Base-by-base conservation (phyloP, 2,888 invertebrate species). In the Agrilus mali region DNA sequence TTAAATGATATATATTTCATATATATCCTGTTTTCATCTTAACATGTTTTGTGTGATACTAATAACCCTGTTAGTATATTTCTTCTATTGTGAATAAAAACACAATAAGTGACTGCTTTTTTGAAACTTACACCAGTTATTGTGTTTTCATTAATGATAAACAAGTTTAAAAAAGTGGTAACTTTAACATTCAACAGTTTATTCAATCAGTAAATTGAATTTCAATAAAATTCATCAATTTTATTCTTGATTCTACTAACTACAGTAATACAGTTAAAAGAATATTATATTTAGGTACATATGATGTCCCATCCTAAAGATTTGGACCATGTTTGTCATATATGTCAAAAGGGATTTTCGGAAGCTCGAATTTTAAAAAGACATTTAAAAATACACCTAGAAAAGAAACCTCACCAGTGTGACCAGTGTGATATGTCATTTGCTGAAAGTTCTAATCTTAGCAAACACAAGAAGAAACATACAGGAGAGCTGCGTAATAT, bases 381-480 rank as follows among this genome's bases (percentile, higher is more conserved):
- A 0, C 71, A 71, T 50, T 51, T 64, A 32, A 71, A 71, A 55
- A 71, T 67, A 33, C 71, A 71, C 49, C 52, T 68, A 35, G 61
- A 64, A 39, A 65, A 61, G 42, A 72, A 71, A 53, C 68, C 69
- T 0, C 69, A 70, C 51, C 63, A 65, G 44, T 72, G 72, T 49
- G 63, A 66, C 48, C 63, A 67, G 36, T 72, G 72, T 48, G 61
- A 66, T 37, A 71, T 68, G 67, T 61, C 68, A 1, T 72, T 72
- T 56, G 66, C 70, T 0, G 70, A 71, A 48, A 69, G 68, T 53
- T 69, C 69, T 2, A 70, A 70, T 57, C 53, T 70, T 35, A 68
- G 64, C 42, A 71, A 71, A 47, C 71, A 71, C 50, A 66, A 66
- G 52, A 68, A 69, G 53, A 69, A 67, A 46, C 71, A 71, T 46